A percentile compares a stretch with the other conserved stretches of the same genome.
Conservation (phyloP, 1,140 invertebrate genomes). For the Trachymyrmex septentrionalis region DNA sequence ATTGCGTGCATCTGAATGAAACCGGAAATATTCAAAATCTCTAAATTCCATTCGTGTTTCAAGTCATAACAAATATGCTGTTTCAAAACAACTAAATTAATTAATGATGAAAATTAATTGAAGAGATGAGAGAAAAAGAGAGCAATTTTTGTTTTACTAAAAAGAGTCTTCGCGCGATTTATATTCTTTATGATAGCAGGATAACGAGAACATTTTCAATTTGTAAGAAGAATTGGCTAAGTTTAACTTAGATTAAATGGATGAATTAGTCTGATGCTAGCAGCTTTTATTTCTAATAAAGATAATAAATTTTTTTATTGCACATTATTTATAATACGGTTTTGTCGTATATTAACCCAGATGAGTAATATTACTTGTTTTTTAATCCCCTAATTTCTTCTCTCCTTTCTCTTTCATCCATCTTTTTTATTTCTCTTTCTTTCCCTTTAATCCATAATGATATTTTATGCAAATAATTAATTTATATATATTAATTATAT, state of each 20-base stretch:
- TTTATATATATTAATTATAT: conserved; percentile 10
- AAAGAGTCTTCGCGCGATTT: neutral
- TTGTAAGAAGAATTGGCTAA: conserved; percentile 26
- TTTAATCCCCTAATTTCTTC: neutral
- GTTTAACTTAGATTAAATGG: conserved; percentile 30
- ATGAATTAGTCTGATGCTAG: neutral
- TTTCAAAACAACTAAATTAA: conserved; percentile 34
- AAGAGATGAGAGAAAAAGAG: neutral
- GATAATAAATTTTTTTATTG: conserved; percentile 4
- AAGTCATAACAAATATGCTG: neutral
- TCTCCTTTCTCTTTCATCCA: too few species aligned
- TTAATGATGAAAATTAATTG: conserved; percentile 21
- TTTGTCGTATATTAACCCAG: neutral
- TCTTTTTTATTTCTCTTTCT: neutral
- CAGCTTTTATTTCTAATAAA: neutral
- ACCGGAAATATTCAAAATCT: neutral
- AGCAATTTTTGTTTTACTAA: neutral
- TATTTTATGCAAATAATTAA: neutral
- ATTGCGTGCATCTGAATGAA: neutral
- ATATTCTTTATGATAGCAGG: neutral
- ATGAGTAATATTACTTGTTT: neutral
- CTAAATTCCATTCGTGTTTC: neutral
- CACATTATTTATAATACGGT: neutral
- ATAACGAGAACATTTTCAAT: conserved; percentile 7
- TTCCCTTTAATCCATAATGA: neutral